Percentiles rank a stretch among this genome's conserved stretches.
Conservation (phyloP, 1,140 invertebrate species). For the Diorhabda sublineata region DNA sequence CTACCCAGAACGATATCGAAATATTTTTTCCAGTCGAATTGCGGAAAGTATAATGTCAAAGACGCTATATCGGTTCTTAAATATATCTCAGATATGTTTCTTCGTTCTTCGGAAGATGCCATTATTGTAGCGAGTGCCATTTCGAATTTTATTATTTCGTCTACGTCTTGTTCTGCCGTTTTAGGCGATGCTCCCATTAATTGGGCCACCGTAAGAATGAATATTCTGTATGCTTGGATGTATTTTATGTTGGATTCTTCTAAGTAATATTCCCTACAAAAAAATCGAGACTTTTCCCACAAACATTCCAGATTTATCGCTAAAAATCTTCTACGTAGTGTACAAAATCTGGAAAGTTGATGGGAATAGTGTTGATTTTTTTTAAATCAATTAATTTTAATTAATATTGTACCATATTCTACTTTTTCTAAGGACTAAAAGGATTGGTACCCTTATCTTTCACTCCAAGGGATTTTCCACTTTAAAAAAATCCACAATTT, state of each 20-base stretch:
- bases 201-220: conserved; percentile 65
- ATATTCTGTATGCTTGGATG: conserved; percentile 73
- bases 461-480: too few relatives aligned
- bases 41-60: conserved; percentile 62
- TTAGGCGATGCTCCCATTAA: conserved; percentile 61
- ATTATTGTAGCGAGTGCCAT: conserved; percentile 74
- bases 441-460: too few relatives aligned
- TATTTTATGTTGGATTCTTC: conserved; percentile 65
- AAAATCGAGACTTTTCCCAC: not conserved
- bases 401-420: too few relatives aligned
- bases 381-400: too few relatives aligned
- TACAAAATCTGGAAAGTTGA: too few relatives aligned
- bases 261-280: conserved; percentile 72
- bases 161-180: conserved; percentile 60
- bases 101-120: conserved; percentile 72
- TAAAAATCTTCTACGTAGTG: too few relatives aligned
- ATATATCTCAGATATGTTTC: conserved; percentile 77
- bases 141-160: conserved; percentile 79
- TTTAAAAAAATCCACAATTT: too few relatives aligned
- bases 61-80: conserved; percentile 70
- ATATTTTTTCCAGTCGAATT: conserved; percentile 75
- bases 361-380: too few relatives aligned
- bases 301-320: too few relatives aligned
- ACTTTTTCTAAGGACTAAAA: too few relatives aligned
- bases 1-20: conserved; percentile 60